A percentile compares a stretch with the other conserved stretches of the same genome.
These are phyloP conservation scores for Phortica variegata DNA, from an alignment of 1,140 invertebrate genomes.

Conservation along the genomic window DNA sequence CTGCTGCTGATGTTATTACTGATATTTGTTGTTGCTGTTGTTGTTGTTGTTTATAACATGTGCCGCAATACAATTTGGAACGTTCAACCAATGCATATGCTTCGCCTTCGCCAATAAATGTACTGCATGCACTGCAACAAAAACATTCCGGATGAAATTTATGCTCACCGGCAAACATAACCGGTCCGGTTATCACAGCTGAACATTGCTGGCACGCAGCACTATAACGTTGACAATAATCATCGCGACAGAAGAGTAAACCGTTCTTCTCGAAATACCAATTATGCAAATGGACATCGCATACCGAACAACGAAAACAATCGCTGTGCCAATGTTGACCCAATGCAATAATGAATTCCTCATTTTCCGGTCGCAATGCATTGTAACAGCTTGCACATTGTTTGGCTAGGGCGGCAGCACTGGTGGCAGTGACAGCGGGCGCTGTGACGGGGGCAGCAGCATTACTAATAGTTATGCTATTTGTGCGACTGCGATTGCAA, in stretches of 20 bases:
- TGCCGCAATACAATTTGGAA: constrained; percentile 80
- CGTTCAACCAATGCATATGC: constrained; percentile 87
- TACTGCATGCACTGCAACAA: constrained; percentile 76
- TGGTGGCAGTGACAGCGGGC: constrained; percentile 36
- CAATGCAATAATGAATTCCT: constrained; percentile 61
- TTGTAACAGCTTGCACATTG: constrained; percentile 22
- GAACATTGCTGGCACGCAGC: constrained; percentile 86
- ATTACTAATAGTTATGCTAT: too few species aligned
- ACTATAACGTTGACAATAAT: constrained; percentile 87
- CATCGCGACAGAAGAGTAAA: constrained; percentile 82
- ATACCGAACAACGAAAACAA: constrained; percentile 86
- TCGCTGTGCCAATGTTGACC: constrained; percentile 85
- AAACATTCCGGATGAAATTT: constrained; percentile 96
- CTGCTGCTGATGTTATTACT: constrained; percentile 54
- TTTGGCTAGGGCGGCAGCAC: constrained; percentile 22
- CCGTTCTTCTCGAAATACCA: constrained; percentile 95
- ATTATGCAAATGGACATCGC: constrained; percentile 75
- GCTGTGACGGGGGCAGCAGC: constrained; percentile 5
- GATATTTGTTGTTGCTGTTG: constrained; percentile 18
- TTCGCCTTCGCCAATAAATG: constrained; percentile 88
- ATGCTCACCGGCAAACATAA: constrained; percentile 92
- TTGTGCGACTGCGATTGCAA: too few species aligned
- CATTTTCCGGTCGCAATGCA: constrained; percentile 13
- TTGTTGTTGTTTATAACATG: constrained; percentile 64
- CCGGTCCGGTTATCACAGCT: constrained; percentile 85